phyloP scores from a whole-genome alignment of 2,113 vertebrate species.

The Sprattus sprattus region DNA sequence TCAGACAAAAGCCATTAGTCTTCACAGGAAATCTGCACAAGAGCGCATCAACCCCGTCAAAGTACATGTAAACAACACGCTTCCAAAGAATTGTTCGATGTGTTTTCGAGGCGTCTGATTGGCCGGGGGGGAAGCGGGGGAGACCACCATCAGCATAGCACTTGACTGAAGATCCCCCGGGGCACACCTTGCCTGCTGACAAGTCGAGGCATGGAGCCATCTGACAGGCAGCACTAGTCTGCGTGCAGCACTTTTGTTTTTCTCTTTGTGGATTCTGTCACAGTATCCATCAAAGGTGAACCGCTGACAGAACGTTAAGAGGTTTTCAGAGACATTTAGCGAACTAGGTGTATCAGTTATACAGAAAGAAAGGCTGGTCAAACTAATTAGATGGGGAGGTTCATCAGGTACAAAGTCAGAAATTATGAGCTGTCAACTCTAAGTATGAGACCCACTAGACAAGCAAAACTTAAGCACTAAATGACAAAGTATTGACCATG shows the following conservation, averaged over 20 bases:
- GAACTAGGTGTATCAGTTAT: neutral
- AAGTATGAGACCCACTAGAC: neutral
- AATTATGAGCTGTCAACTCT: neutral
- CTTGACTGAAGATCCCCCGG: constrained; percentile 24
- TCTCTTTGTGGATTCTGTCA: neutral
- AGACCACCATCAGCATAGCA: constrained; percentile 16
- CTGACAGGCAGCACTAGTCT: constrained; percentile 25
- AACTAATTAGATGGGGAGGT: neutral
- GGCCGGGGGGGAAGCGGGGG: constrained; percentile 29
- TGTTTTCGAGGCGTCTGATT: constrained; percentile 23
- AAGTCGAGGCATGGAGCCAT: constrained; percentile 36
- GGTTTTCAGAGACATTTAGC: neutral
- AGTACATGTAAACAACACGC: constrained; percentile 22
- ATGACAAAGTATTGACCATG: neutral
- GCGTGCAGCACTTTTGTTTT: constrained; percentile 36
- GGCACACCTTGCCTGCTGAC: constrained; percentile 32
- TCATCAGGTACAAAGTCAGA: neutral
- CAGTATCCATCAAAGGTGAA: neutral
- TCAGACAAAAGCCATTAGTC: constrained; percentile 27
- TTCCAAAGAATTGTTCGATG: constrained; percentile 10
- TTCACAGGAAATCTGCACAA: constrained; percentile 9
- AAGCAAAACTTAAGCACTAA: neutral
- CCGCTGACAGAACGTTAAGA: neutral
- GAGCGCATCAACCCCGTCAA: constrained; percentile 6
- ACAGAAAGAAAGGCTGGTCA: neutral